Evolutionary conservation across 2,113 vertebrate species (phyloP).

Genomic region (Cynopterus brachyotis): DNA sequence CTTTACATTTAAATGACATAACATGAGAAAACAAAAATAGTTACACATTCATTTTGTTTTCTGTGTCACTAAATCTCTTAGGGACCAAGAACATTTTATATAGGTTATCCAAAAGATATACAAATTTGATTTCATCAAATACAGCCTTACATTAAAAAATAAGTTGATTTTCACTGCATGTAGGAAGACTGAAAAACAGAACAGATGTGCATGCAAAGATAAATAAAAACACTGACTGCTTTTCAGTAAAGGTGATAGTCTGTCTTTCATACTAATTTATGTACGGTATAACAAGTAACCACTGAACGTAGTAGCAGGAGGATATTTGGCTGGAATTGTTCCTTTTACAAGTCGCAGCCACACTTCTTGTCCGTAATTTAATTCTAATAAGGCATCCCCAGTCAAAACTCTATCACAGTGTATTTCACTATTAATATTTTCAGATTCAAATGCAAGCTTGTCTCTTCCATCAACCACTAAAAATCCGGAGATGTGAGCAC

Average conservation of each 20-base stretch:
- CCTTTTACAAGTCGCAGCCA: constrained; percentile 86
- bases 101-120: neutral
- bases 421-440: constrained; percentile 78
- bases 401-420: constrained; percentile 82
- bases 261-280: constrained; percentile 59
- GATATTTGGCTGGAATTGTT: constrained; percentile 84
- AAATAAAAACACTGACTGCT: neutral
- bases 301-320: constrained; percentile 87
- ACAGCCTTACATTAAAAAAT: neutral
- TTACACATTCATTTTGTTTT: neutral
- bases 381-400: constrained; percentile 87
- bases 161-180: constrained; percentile 5
- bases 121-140: constrained; percentile 36
- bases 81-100: neutral
- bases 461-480: constrained; percentile 87
- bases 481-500: constrained; percentile 84
- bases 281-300: constrained; percentile 89
- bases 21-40: neutral
- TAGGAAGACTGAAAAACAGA: neutral
- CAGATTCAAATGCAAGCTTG: constrained; percentile 86
- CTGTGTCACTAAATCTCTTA: neutral
- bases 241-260: neutral
- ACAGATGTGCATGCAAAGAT: constrained; percentile 45
- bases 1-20: neutral
- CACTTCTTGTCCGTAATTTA: constrained; percentile 89